phyloP scores from a whole-genome alignment of 2,797 vertebrate species.

The Poecilia gillii region DNA sequence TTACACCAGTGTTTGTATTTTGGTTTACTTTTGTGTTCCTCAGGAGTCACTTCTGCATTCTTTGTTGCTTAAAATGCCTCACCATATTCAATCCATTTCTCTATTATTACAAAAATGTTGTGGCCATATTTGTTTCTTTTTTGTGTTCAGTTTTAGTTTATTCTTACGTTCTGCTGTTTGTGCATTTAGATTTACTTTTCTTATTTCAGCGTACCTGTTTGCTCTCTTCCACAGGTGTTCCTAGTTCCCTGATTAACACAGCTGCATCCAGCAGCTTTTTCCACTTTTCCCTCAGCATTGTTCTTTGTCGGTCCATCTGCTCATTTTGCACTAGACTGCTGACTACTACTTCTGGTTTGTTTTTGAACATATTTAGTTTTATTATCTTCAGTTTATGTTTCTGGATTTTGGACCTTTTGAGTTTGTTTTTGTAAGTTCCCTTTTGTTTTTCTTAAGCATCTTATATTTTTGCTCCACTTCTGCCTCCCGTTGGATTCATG shows the following conservation, averaged over 20 bases:
- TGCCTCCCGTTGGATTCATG: not conserved
- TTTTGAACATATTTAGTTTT: not conserved
- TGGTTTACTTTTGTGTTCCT: too few relatives aligned
- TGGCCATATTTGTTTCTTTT: not conserved
- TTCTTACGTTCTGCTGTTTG: too few relatives aligned
- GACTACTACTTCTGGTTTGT: not conserved
- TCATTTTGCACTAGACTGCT: not conserved
- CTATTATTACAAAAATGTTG: too few relatives aligned
- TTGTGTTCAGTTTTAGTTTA: not conserved
- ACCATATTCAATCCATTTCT: not conserved
- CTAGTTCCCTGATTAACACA: not conserved
- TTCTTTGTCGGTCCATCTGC: not conserved
- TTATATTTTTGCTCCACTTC: not conserved
- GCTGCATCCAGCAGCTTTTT: not conserved
- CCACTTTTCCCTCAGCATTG: not conserved
- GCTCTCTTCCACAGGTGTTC: not conserved
- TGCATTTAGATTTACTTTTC: too few relatives aligned
- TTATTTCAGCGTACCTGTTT: not conserved
- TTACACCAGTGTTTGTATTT: too few relatives aligned
- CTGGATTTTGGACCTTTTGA: not conserved
- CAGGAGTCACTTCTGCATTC: too few relatives aligned
- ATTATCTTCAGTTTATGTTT: not conserved
- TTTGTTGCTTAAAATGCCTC: too few relatives aligned
- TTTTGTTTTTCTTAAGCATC: not conserved
- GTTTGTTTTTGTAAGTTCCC: not conserved